phyloP scores from a whole-genome alignment of 2,888 invertebrate species.

The Parthenolecanium corni region DNA sequence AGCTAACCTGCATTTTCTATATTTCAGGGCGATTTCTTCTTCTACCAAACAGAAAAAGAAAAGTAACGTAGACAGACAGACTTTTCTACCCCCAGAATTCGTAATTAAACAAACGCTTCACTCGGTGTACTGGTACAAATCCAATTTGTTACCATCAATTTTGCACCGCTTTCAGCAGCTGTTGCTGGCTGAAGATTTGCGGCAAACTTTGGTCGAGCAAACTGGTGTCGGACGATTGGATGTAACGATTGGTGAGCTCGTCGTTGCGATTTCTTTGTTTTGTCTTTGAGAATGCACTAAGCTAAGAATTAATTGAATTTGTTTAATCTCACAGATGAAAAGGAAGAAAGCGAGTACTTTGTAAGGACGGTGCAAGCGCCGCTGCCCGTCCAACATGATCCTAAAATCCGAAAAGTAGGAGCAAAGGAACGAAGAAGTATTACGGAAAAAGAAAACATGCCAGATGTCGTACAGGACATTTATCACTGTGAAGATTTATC shows the following conservation, averaged over 20 bases:
- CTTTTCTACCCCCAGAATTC: conserved; percentile 55
- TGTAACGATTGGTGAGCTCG: neutral
- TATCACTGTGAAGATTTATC: conserved; percentile 41
- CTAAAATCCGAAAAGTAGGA: neutral
- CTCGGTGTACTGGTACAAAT: conserved; percentile 71
- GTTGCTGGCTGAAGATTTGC: conserved; percentile 60
- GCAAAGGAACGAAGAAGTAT: neutral
- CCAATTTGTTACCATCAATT: conserved; percentile 69
- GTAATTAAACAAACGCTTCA: conserved; percentile 62
- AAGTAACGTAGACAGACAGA: conserved; percentile 32
- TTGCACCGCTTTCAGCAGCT: conserved; percentile 63
- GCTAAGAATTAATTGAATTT: too few species aligned
- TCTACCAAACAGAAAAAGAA: neutral
- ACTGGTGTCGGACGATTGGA: neutral
- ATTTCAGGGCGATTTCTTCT: neutral
- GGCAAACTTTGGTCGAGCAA: conserved; percentile 42
- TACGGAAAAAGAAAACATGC: neutral
- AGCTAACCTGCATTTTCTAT: too few species aligned
- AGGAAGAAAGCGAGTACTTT: neutral
- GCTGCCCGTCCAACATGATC: neutral
- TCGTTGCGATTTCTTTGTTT: too few species aligned
- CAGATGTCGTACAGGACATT: neutral
- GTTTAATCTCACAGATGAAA: neutral
- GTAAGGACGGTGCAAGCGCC: neutral
- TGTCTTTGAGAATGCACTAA: too few species aligned